Percentiles rank a stretch among this genome's conserved stretches.
These are phyloP conservation scores for Pseudotriccus pelzelni DNA, from an alignment of 2,797 vertebrate species.

Conservation along the genomic window DNA sequence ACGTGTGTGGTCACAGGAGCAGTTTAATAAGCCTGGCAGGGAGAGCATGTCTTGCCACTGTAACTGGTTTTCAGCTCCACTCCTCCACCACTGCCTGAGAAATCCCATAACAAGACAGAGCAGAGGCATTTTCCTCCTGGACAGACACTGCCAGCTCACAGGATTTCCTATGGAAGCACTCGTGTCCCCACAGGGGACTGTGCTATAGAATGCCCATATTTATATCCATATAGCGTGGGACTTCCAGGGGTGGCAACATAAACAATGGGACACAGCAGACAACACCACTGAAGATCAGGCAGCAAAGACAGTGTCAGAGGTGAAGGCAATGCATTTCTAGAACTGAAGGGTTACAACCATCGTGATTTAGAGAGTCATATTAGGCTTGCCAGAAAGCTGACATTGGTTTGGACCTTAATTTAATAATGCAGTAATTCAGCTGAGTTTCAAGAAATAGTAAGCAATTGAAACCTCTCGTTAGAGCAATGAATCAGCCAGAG, in stretches of 20 bases:
- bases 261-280: not conserved
- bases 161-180: not conserved
- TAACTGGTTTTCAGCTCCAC: not conserved
- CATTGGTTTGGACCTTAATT: not conserved
- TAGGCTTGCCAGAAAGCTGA: not conserved
- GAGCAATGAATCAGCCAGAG: not conserved
- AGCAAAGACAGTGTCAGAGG: not conserved
- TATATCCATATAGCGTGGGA: not conserved
- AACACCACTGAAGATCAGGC: not conserved
- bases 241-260: not conserved
- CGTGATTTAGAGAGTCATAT: not conserved
- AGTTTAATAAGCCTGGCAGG: not conserved
- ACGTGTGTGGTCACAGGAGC: not conserved
- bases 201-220: not conserved
- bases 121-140: not conserved
- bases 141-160: not conserved
- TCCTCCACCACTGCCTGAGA: not conserved
- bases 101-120: not conserved
- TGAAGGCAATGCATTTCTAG: not conserved
- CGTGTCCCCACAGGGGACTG: accelerated
- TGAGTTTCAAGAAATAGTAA: not conserved
- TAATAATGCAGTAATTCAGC: not conserved
- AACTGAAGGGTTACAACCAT: not conserved
- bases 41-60: not conserved
- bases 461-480: accelerated